A percentile compares a stretch with the other conserved stretches of the same genome.
These are phyloP conservation scores for Chromoteleia sp. DNA, from an alignment of 2,888 invertebrate species.

Conservation along the genomic window DNA sequence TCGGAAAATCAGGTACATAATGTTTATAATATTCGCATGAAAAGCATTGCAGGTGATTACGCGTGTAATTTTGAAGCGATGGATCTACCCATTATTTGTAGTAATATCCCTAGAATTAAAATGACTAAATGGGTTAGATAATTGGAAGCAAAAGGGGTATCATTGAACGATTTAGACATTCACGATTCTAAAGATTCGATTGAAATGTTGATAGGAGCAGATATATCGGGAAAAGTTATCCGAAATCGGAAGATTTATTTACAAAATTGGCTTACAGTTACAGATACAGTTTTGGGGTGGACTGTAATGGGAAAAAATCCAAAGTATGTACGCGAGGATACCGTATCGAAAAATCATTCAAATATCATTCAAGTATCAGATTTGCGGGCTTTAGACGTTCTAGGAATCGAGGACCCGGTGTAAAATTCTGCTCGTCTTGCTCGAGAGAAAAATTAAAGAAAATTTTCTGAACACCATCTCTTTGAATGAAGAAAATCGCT, in stretches of 20 bases:
- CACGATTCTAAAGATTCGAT: conserved; percentile 4
- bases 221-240: conserved; percentile 71
- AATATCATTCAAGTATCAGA: conserved; percentile 74
- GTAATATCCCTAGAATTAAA: conserved; percentile 54
- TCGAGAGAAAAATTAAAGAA: conserved; percentile 70
- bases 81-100: conserved; percentile 66
- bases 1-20: conserved; percentile 51
- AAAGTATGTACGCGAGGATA: conserved; percentile 45
- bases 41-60: conserved; percentile 62
- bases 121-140: conserved; percentile 63
- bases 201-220: conserved; percentile 42
- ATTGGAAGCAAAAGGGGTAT: conserved; percentile 14
- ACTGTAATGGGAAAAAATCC: conserved; percentile 73
- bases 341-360: conserved; percentile 18
- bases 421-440: conserved; percentile 70
- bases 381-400: conserved; percentile 77
- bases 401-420: conserved; percentile 77
- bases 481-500: conserved; percentile 71
- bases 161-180: not conserved
- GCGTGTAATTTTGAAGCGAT: conserved; percentile 70
- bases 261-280: conserved; percentile 72
- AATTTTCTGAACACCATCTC: conserved; percentile 75
- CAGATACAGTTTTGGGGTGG: conserved; percentile 75
- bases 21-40: conserved; percentile 60
- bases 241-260: conserved; percentile 70